Evolutionary conservation across 1,140 invertebrate species (phyloP).

Genomic region (Calephelis virginiensis): DNA sequence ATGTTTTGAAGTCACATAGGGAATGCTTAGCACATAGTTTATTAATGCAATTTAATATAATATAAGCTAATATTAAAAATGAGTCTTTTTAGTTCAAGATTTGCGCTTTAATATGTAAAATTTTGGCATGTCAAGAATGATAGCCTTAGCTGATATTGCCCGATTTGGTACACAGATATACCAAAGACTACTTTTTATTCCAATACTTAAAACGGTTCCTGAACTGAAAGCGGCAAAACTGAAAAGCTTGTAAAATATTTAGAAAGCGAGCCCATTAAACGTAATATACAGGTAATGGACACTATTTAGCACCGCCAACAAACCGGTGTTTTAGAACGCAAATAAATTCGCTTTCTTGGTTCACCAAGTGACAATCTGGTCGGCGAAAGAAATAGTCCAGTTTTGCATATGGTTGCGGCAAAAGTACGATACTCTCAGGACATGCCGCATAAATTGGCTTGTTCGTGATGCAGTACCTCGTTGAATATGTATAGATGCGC

Average conservation of each 20-base stretch:
- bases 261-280: slow-evolving; percentile 12
- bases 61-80: too few species aligned
- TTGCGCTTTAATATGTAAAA: too few species aligned
- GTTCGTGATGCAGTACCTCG: slow-evolving; percentile 76
- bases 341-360: slow-evolving; percentile 53
- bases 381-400: slow-evolving; percentile 69
- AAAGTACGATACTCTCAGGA: slow-evolving; percentile 71
- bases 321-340: slow-evolving; percentile 47
- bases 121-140: too few species aligned
- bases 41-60: too few species aligned
- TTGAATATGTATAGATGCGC: slow-evolving; percentile 76
- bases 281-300: slow-evolving; percentile 25
- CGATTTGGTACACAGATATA: too few species aligned
- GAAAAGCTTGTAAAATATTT: slow-evolving; percentile 17
- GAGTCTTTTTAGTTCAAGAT: too few species aligned
- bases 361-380: slow-evolving; percentile 71
- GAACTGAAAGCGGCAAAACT: slow-evolving; percentile 18
- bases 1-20: too few species aligned
- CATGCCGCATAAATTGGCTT: slow-evolving; percentile 72
- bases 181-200: neutral
- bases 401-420: slow-evolving; percentile 73
- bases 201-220: neutral
- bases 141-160: too few species aligned
- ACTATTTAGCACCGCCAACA: slow-evolving; percentile 36
- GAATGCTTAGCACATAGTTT: too few species aligned